phyloP scores from a whole-genome alignment of 2,888 invertebrate genomes.

The Oxystoma pomonae region DNA sequence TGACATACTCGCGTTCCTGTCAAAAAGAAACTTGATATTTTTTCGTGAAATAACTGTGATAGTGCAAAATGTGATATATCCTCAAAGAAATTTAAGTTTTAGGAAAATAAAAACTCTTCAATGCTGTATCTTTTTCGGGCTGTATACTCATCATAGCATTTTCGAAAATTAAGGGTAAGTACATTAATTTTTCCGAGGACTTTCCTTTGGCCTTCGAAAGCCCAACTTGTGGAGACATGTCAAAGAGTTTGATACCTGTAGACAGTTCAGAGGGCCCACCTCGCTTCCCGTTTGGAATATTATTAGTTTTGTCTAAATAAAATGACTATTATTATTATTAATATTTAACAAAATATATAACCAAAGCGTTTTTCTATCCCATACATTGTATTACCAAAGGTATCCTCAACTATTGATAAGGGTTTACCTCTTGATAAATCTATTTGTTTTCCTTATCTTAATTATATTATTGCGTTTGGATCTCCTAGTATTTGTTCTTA shows the following conservation, averaged over 20 bases:
- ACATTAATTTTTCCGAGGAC: neutral
- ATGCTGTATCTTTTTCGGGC: constrained; percentile 15
- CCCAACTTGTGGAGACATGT: neutral
- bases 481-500: neutral
- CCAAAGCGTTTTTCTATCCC: too few relatives aligned
- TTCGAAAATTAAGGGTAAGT: constrained; percentile 14
- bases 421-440: neutral
- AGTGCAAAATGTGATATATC: constrained; percentile 38
- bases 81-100: constrained; percentile 21
- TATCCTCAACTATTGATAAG: too few relatives aligned
- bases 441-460: neutral
- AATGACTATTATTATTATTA: too few relatives aligned
- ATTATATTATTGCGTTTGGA: neutral
- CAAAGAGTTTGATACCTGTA: neutral
- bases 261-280: neutral
- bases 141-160: constrained; percentile 13
- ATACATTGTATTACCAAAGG: too few relatives aligned
- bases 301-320: too few relatives aligned
- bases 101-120: constrained; percentile 20
- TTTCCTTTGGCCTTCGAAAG: neutral
- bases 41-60: constrained; percentile 34
- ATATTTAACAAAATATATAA: too few relatives aligned
- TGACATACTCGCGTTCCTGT: constrained; percentile 13
- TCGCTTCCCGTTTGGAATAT: too few relatives aligned
- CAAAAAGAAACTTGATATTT: constrained; percentile 12